Evolutionary conservation across 2,888 invertebrate species (phyloP), one percentile per base, ranked within the genome.

Genomic region (Lamproptera curius): DNA sequence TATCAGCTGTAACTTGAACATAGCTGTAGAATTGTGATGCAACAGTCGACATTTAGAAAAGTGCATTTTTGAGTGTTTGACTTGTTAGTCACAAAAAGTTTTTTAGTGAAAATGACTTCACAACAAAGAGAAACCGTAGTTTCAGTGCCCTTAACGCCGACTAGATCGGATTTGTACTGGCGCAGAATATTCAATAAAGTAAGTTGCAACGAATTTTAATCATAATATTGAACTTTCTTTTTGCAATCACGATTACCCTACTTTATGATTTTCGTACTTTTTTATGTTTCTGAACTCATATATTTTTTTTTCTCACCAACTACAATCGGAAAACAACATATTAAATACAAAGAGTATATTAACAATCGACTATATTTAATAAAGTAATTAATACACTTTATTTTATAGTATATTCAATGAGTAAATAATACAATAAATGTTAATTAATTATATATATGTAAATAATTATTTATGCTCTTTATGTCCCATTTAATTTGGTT

Each of bases 151-250:
- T 63, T 87, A 53, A 80, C 81, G 46, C 84, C 82, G 35, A 80
- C 83, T 10, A 72, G 83, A 59, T 79, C 82, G 9, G 85, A 87
- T 67, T 68, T 82, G 44, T 88, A 89, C 59, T 89, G 89, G 89
- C 71, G 81, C 46, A 70, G 79, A 60, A 78, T 89, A 58, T 89
- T 89, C 59, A 78, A 83, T 56, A 89, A 88, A 80, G 89, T 89
- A 76, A 53, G 52, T 55, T 35, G 17, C 33, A 11, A 28, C 26
- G 17, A 17, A 28, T 49, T 33, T 36, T 38, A 31, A 15, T 41
- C 16, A 23, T 11, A 33, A 38, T 33, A 42, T 38, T 38, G 31
- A 47, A 38, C 47, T 47, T 47, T 47, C 47, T 37, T 47, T 14
- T 16, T n/a, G 36, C 33, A n/a, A 23, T 37, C 42, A 10, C 23